Evolutionary conservation across 2,888 invertebrate genomes (phyloP), one percentile per base, ranked within the genome.

Genomic region (Zaprionus lineosus): DNA sequence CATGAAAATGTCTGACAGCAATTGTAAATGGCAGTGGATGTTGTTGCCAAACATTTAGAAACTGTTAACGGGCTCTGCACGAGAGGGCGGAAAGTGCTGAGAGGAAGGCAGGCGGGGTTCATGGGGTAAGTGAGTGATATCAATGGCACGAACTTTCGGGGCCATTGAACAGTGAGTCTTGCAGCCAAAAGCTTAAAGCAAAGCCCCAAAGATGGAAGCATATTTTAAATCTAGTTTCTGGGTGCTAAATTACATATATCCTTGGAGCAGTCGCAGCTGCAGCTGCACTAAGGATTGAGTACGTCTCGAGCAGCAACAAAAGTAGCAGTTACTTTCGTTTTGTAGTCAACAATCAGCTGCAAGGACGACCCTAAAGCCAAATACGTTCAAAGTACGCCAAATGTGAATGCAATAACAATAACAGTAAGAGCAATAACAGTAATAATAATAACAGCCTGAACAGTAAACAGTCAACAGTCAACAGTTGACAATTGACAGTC

Each of bases 1-100:
- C 82, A 81, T 81, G 78, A 85, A 85, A 85, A 79, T 79, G 78
- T 79, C 81, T 64, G 86, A 78, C 79, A 81, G 81, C 76, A 79
- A 83, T 83, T 75, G 73, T 46, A 68, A 63, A 57, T 65, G 81
- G 64, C 72, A 70, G 60, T 15, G 31, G 34, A 39, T 46, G 46
- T 66, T 61, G 51, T 64, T 77, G 84, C 56, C 84, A 76, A 70
- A 40, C 63, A 55, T 16, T 55, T 19, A 15, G 26, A 28, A 9
- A 3, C 8, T 34, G 8, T 15, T 34, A 19, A 19, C 3, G 24
- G 24, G 24, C 6, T 24, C 6, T 24, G n/a, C 2, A 24, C 2
- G 24, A 24, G 6, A 24, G 5, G 5, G 19, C 5, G 5, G 3
- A 19, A 19, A 19, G 2, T 24, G 2, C n/a, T 2, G n/a, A 24